Evolutionary conservation across 2,888 invertebrate genomes (phyloP), one percentile per base, ranked within the genome.

Genomic region (Hypercompe scribonia): DNA sequence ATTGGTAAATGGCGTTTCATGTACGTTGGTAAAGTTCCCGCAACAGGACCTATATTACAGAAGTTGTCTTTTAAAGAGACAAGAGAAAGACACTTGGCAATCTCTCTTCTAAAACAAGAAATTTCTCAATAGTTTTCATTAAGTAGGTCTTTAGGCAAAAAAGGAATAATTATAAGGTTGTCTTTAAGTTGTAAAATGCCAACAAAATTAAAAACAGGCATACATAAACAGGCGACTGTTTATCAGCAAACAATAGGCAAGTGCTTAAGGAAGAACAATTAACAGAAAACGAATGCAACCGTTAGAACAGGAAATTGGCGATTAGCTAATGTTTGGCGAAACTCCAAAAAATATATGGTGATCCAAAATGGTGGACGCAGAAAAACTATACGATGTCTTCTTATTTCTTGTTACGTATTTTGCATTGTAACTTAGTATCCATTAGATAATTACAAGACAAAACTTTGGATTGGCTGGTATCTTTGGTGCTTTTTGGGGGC

Each of bases 271-370:
- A 68, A 77, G 70, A 76, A 73, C 64, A 74, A 69, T 78, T 46
- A 15, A 70, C 71, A 72, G 67, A 75, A 72, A 73, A 70, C 64
- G 61, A 82, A 79, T 79, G 70, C 64, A 76, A 74, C 66, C 73
- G 73, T 72, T 73, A 65, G 28, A 78, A 71, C 71, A 70, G 80
- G 74, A 81, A 72, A 77, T 71, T 81, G 80, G 80, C 72, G 72
- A 81, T 81, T 75, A 81, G 85, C 76, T 75, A 83, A 78, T 77
- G 54, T 78, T 76, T 84, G 85, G 81, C 78, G 54, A 36, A 61
- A 67, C 65, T 76, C 75, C 78, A 80, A 78, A 75, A 33, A 78
- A 72, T 73, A 72, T 73, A 70, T 71, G 66, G 65, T 39, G 70
- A 58, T 71, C 72, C 73, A 70, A 77, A 74, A 78, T 74, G 72